These are phyloP conservation scores for Xiphorhynchus erythropygius DNA, from an alignment of 2,797 vertebrate genomes.

Conservation along the genomic window DNA sequence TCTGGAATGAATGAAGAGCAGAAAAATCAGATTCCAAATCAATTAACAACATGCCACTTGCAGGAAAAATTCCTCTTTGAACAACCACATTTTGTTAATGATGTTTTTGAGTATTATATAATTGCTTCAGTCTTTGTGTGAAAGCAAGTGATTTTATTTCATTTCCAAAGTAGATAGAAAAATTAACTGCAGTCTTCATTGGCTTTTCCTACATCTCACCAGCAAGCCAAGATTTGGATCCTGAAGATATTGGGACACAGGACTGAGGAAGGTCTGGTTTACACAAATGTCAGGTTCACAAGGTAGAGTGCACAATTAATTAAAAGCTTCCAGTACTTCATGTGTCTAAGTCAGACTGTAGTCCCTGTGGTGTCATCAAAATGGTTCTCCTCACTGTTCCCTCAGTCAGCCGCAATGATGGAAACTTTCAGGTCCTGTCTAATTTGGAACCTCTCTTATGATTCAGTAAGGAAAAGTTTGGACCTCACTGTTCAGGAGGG, in stretches of 20 bases:
- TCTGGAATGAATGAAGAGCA: background rate
- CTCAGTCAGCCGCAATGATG: background rate
- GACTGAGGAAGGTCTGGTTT: background rate
- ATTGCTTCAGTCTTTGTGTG: background rate
- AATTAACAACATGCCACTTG: no score
- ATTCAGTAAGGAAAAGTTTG: background rate
- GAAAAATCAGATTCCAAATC: background rate
- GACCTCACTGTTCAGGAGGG: background rate
- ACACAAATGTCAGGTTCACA: background rate
- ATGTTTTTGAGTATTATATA: background rate
- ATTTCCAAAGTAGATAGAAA: background rate
- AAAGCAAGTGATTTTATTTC: background rate
- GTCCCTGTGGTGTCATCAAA: background rate
- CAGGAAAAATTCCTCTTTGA: background rate
- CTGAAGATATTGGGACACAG: background rate
- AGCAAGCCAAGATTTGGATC: background rate
- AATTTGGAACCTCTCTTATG: background rate
- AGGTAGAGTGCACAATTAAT: background rate
- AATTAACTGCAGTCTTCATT: background rate
- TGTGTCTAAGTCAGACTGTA: background rate
- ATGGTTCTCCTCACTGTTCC: background rate
- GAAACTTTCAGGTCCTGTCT: background rate
- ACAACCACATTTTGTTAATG: background rate
- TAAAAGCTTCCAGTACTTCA: background rate
- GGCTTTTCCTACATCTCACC: background rate